These are phyloP conservation scores for Centruroides vittatus DNA, from an alignment of 1,140 invertebrate genomes.

Conservation along the genomic window DNA sequence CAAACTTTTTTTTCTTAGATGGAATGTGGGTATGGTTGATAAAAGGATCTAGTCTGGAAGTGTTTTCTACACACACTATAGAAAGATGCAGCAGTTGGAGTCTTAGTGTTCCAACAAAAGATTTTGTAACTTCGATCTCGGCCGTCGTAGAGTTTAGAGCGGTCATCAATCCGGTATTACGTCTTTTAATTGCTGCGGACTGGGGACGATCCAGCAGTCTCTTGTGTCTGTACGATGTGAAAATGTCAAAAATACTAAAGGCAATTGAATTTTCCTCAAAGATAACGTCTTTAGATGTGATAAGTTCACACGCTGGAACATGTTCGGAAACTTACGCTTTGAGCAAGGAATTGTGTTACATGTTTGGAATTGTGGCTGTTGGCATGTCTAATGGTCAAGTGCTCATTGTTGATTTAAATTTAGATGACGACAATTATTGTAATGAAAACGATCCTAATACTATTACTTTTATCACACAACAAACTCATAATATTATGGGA, in stretches of 20 bases:
- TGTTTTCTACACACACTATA: conserved; percentile 38
- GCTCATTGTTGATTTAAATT: conserved; percentile 43
- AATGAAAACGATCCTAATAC: conserved; percentile 21
- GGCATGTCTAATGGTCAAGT: conserved; percentile 45
- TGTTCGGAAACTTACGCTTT: conserved; percentile 18
- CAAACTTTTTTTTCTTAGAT: conserved; percentile 1
- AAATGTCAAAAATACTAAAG: conserved; percentile 22
- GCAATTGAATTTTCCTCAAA: conserved; percentile 24
- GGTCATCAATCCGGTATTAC: conserved; percentile 11
- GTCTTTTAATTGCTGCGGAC: conserved; percentile 23
- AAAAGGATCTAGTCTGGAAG: conserved; percentile 40
- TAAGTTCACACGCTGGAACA: conserved; percentile 20
- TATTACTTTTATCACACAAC: conserved; percentile 4
- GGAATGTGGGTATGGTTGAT: conserved; percentile 35
- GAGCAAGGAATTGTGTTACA: conserved; percentile 24
- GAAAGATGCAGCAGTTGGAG: conserved; percentile 41
- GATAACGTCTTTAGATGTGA: conserved; percentile 24
- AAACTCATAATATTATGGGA: conserved; percentile 15
- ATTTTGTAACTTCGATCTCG: conserved; percentile 30
- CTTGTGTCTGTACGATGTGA: conserved; percentile 25
- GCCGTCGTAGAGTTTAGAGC: conserved; percentile 21
- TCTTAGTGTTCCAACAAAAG: conserved; percentile 37
- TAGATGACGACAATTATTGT: conserved; percentile 24
- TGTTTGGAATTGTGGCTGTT: conserved; percentile 46
- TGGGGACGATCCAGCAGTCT: conserved; percentile 14